phyloP scores from a whole-genome alignment of 2,113 vertebrate genomes.

The Peromyscus leucopus region DNA sequence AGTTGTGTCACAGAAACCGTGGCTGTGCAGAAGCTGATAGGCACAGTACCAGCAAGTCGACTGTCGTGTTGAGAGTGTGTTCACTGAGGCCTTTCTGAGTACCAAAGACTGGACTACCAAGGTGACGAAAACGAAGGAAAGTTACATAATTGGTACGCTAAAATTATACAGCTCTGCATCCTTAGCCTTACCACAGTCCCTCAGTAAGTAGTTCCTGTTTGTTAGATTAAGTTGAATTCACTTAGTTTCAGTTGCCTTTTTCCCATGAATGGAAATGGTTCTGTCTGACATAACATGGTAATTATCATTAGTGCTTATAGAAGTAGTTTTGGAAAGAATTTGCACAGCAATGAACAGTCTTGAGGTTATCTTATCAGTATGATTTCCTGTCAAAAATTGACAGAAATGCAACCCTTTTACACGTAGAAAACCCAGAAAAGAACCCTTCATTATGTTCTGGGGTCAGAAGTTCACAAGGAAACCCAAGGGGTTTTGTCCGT shows the following conservation, averaged over 20 bases:
- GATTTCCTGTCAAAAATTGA: background rate
- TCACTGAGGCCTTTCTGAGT: background rate
- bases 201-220: background rate
- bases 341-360: background rate
- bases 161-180: background rate
- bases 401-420: background rate
- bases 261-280: background rate
- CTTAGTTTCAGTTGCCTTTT: background rate
- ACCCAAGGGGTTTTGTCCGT: background rate
- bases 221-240: background rate
- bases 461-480: background rate
- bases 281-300: background rate
- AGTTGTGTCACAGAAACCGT: background rate
- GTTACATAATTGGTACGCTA: background rate
- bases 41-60: accelerated
- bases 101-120: background rate
- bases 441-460: background rate
- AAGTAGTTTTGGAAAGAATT: background rate
- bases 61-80: background rate
- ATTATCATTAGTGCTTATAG: background rate
- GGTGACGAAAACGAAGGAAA: background rate
- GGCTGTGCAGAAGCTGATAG: background rate
- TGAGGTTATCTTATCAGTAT: background rate
- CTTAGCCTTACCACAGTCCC: background rate
- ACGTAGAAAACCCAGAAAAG: too few relatives aligned